Evolutionary conservation across 1,140 invertebrate species (phyloP).

Genomic region (Trichomalopsis sarcophagae): DNA sequence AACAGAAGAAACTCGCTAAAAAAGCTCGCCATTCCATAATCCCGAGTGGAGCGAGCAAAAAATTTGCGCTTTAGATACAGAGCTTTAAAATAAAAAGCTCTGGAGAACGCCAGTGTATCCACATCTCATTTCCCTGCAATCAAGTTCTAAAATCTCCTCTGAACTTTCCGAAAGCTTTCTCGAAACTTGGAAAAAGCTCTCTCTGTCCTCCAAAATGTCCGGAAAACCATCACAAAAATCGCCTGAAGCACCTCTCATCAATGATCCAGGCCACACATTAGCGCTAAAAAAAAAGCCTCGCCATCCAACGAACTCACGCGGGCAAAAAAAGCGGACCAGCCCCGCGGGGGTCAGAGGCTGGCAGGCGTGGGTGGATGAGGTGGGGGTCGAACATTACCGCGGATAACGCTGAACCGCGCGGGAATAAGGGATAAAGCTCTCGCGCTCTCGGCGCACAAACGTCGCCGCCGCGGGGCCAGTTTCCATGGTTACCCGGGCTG

Average conservation of each 20-base stretch:
- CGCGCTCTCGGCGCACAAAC: constrained; percentile 60
- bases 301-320: neutral
- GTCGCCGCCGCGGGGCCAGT: constrained; percentile 64
- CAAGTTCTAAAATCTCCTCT: too few relatives aligned
- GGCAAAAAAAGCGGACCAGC: constrained; percentile 8
- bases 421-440: constrained; percentile 72
- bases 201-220: too few relatives aligned
- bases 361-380: neutral
- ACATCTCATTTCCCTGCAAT: too few relatives aligned
- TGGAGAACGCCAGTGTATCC: too few relatives aligned
- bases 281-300: constrained; percentile 16
- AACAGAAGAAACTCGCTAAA: too few relatives aligned
- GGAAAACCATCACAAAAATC: neutral
- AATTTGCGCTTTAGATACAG: too few relatives aligned
- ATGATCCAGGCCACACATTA: constrained; percentile 9
- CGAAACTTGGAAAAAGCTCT: too few relatives aligned
- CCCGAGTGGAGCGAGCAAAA: too few relatives aligned
- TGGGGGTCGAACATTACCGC: constrained; percentile 56
- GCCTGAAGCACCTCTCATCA: neutral
- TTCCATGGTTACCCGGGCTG: constrained; percentile 75
- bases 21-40: too few relatives aligned
- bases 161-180: too few relatives aligned
- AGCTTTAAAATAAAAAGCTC: too few relatives aligned
- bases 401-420: constrained; percentile 67
- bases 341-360: neutral